Conservation (phyloP, 23 tunicate species). For the Styela plicata region DNA sequence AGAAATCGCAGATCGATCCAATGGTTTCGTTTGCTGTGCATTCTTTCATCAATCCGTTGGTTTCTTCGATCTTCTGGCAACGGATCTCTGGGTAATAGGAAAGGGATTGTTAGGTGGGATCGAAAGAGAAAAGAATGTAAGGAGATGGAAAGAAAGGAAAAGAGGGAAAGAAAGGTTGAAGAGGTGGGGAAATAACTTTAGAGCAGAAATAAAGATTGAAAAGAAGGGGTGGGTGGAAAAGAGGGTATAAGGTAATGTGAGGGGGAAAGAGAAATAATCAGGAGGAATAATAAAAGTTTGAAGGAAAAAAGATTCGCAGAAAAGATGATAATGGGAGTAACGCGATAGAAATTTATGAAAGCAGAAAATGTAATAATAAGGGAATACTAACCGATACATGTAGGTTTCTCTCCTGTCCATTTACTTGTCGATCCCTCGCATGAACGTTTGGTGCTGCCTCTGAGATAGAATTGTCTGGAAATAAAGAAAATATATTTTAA, state of each 20-base stretch:
- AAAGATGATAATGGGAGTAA: too few relatives aligned
- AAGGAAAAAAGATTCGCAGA: too few relatives aligned
- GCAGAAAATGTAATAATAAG: background rate
- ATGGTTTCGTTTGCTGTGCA: constrained; percentile 39
- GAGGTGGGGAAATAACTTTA: too few relatives aligned
- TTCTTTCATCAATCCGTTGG: constrained; percentile 7
- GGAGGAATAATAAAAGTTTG: too few relatives aligned
- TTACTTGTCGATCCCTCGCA: constrained; percentile 19
- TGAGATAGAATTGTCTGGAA: background rate
- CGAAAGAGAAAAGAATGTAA: background rate
- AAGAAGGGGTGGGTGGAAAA: background rate
- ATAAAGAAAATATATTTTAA: too few relatives aligned
- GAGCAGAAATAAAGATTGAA: background rate
- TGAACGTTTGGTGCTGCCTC: constrained; percentile 5
- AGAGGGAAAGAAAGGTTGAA: too few relatives aligned
- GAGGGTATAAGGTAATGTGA: background rate
- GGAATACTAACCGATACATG: constrained; percentile 34
- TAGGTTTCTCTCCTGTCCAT: constrained; percentile 40
- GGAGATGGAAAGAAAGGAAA: too few relatives aligned
- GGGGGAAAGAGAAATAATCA: background rate
- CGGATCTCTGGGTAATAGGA: constrained; percentile 33
- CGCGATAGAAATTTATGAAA: too few relatives aligned
- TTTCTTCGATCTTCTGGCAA: constrained; percentile 30
- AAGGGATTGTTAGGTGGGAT: background rate
- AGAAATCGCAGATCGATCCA: constrained; percentile 60